Evolutionary conservation across 1,140 invertebrate species (phyloP), one percentile per base, ranked within the genome.

Genomic region (Pogonomyrmex barbatus): DNA sequence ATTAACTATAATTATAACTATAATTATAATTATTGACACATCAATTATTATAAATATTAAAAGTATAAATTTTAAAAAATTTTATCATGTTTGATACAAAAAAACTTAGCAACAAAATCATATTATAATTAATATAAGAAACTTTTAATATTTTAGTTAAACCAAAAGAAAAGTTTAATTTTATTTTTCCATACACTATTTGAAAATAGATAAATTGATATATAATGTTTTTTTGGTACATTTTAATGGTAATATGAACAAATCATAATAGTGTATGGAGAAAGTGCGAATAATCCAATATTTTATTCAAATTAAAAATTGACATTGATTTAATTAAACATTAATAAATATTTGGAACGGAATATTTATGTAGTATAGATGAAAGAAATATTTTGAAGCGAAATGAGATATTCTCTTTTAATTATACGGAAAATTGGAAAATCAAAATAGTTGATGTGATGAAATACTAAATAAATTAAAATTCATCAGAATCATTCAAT

Each of bases 11-110:
- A n/a, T n/a, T n/a, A n/a, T n/a, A n/a, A n/a, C n/a, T n/a, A n/a
- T n/a, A n/a, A n/a, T 24, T 24, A 24, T 24, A 24, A 5, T 73
- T 73, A 10, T 67, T 45, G 47, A 30, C 30, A 5, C 30, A 1
- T 54, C 17, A 70, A 71, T 1, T 54, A 17, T 36, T 70, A 4
- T 70, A 71, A 71, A 73, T 73, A 56, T 73, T 54, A 54, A 71
- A 73, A 36, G 12, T 50, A 47, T n/a, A n/a, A 24, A 24, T 24
- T 24, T 24, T 24, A 24, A 24, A 24, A 24, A 24, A 24, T 24
- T 24, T 24, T 24, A 24, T 24, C 24, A 24, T 24, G 24, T 24
- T 24, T 24, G 24, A 24, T 24, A 24, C 24, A 24, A 24, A 24
- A 24, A 24, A 24, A 68, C 0, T 50, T 30, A 0, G 0, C 30